These are phyloP conservation scores for Copsychus sechellarum DNA, from an alignment of 2,113 vertebrate species.

Conservation along the genomic window DNA sequence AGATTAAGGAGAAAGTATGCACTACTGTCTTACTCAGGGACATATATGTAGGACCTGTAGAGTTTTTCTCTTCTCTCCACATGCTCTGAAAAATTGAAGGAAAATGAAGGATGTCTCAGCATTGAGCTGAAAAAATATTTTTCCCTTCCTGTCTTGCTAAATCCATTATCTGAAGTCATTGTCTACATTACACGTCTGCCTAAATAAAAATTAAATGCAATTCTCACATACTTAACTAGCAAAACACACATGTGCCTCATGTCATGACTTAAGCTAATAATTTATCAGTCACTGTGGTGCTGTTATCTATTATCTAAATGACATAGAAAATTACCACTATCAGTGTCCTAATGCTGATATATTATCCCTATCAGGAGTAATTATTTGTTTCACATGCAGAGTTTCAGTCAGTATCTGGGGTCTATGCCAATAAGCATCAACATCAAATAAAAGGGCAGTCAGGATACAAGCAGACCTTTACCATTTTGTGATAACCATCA, in stretches of 20 bases:
- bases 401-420: slow-evolving; percentile 38
- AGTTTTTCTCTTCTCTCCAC: not conserved
- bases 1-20: not conserved
- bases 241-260: slow-evolving; percentile 3
- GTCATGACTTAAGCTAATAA: not conserved
- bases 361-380: slow-evolving; percentile 48
- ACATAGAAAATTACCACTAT: slow-evolving; percentile 44
- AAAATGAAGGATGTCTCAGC: not conserved
- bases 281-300: slow-evolving; percentile 5
- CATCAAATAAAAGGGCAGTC: slow-evolving; percentile 32
- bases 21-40: not conserved
- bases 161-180: not conserved
- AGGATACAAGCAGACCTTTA: not conserved
- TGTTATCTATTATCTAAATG: slow-evolving; percentile 43
- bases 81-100: not conserved
- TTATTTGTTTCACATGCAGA: slow-evolving; percentile 42
- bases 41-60: not conserved
- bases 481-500: not conserved
- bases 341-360: slow-evolving; percentile 33
- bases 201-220: slow-evolving; percentile 23
- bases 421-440: slow-evolving; percentile 22
- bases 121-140: not conserved
- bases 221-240: not conserved
- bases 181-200: not conserved
- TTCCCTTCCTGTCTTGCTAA: not conserved